A percentile compares a stretch with the other conserved stretches of the same genome.
phyloP scores from a whole-genome alignment of 2,888 invertebrate species.

The Arge pagana region DNA sequence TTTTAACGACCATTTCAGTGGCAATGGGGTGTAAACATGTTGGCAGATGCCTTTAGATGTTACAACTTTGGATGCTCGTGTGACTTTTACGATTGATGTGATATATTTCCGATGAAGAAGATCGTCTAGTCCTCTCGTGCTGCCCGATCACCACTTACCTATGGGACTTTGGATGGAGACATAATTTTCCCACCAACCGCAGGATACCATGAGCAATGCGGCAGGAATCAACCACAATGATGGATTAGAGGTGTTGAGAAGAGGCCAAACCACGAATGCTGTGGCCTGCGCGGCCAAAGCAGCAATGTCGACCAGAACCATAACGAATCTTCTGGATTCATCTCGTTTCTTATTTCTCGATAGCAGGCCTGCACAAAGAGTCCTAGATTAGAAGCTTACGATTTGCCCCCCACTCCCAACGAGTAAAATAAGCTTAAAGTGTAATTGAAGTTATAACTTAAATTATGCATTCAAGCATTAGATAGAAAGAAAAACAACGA shows the following conservation, averaged over 20 bases:
- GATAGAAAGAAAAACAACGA: background rate
- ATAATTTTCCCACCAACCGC: slow-evolving; percentile 99
- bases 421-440: background rate
- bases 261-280: slow-evolving; percentile 91
- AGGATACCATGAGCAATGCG: slow-evolving; percentile 82
- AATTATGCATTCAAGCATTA: background rate
- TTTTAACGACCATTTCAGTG: too few species aligned
- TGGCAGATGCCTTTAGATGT: too few species aligned
- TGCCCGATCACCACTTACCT: slow-evolving; percentile 59
- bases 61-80: too few species aligned
- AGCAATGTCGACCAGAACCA: slow-evolving; percentile 80
- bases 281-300: slow-evolving; percentile 89
- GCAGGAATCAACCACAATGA: slow-evolving; percentile 86
- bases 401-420: slow-evolving; percentile 33
- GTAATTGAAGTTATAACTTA: background rate
- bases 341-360: slow-evolving; percentile 75
- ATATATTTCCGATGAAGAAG: too few species aligned
- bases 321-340: slow-evolving; percentile 76
- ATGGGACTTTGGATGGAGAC: slow-evolving; percentile 85
- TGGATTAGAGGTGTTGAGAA: slow-evolving; percentile 72
- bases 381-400: slow-evolving; percentile 38
- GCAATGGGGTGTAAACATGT: too few species aligned
- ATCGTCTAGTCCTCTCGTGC: too few species aligned
- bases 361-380: slow-evolving; percentile 66
- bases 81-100: too few species aligned